Percentiles rank a stretch among this genome's conserved stretches.
These are phyloP conservation scores for Plagiodera versicolora DNA, from an alignment of 2,888 invertebrate genomes.

Conservation along the genomic window DNA sequence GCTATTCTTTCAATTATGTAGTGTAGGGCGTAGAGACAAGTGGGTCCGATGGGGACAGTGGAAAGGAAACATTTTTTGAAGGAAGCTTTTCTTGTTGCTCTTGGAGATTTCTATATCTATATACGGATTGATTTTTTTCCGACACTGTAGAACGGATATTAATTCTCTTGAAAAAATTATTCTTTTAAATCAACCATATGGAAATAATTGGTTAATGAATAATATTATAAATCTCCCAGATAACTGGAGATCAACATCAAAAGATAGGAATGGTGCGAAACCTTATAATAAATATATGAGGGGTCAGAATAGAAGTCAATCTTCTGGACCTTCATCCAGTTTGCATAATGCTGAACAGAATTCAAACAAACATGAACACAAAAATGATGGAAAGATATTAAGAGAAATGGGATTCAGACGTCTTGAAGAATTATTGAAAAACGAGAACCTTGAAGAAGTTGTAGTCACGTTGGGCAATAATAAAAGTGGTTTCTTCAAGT, in stretches of 20 bases:
- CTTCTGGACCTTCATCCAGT: too few relatives aligned
- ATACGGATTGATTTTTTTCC: too few relatives aligned
- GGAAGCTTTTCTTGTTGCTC: too few relatives aligned
- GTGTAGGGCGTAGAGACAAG: too few relatives aligned
- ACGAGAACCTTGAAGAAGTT: conserved; percentile 18
- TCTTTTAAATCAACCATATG: too few relatives aligned
- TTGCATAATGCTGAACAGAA: background rate
- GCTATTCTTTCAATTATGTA: too few relatives aligned
- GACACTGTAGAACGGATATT: too few relatives aligned
- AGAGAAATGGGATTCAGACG: conserved; percentile 22
- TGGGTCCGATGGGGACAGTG: too few relatives aligned
- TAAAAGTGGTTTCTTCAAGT: conserved; percentile 20
- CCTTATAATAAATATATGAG: background rate
- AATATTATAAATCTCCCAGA: background rate
- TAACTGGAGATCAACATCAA: background rate
- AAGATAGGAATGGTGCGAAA: background rate
- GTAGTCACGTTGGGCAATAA: conserved; percentile 18
- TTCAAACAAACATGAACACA: background rate
- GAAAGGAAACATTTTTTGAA: too few relatives aligned
- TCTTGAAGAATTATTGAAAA: conserved; percentile 17
- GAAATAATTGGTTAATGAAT: too few relatives aligned
- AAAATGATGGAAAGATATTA: background rate
- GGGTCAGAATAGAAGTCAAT: background rate
- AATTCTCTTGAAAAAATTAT: too few relatives aligned
- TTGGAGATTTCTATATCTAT: too few relatives aligned